Percentiles rank a stretch among this genome's conserved stretches.
Conservation (phyloP, 1,140 invertebrate genomes). For the Meloidogyne hapla region DNA sequence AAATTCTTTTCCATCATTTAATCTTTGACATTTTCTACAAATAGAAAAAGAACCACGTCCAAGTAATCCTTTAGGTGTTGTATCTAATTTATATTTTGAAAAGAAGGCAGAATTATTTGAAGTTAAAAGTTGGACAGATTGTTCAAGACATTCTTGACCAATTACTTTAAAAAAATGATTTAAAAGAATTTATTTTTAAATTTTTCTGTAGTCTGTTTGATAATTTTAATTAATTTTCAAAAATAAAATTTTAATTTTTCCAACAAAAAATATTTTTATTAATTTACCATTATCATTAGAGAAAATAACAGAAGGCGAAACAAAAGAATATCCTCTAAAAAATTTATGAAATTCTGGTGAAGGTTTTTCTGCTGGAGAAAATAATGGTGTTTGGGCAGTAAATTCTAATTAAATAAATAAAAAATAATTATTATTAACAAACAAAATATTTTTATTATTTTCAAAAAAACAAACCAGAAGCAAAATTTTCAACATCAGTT, state of each 20-base stretch:
- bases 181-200: too few relatives aligned
- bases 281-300: slow-evolving; percentile 72
- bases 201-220: too few relatives aligned
- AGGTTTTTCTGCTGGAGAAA: slow-evolving; percentile 84
- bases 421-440: too few relatives aligned
- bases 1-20: slow-evolving; percentile 73
- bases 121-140: slow-evolving; percentile 50
- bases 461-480: not conserved
- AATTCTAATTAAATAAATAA: slow-evolving; percentile 74
- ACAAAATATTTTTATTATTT: too few relatives aligned
- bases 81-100: slow-evolving; percentile 76
- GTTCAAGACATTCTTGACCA: slow-evolving; percentile 68
- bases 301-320: slow-evolving; percentile 86
- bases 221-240: too few relatives aligned
- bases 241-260: not conserved
- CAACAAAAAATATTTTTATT: not conserved
- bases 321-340: slow-evolving; percentile 84
- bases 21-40: slow-evolving; percentile 78
- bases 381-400: slow-evolving; percentile 81
- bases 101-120: slow-evolving; percentile 81
- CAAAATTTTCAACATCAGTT: slow-evolving; percentile 40
- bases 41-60: slow-evolving; percentile 85
- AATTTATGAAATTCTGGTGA: slow-evolving; percentile 76
- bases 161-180: slow-evolving; percentile 66
- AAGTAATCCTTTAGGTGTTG: slow-evolving; percentile 71